Base-by-base conservation (phyloP, 2,113 vertebrate genomes). In the Phoxinus phoxinus region DNA sequence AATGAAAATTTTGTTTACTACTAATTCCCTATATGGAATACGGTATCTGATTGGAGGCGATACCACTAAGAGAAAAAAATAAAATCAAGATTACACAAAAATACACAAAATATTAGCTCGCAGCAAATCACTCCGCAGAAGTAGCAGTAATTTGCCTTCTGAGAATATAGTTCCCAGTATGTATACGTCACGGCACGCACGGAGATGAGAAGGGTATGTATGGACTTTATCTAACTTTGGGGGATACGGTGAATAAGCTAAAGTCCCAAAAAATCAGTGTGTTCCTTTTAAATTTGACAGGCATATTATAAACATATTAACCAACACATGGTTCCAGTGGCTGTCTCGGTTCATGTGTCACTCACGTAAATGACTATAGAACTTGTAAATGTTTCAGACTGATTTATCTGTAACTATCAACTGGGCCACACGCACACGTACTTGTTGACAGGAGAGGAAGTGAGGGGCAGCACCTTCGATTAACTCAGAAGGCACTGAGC, bases 401-500 rank as follows among this genome's bases (percentile, higher is more conserved):
- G 79, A 61, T 48, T 74, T 75, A 41, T 86, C 80, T 46, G 72
- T 27, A 51, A 61, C 53, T 74, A 46, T n/a, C 65, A 86, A 83
- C 30, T n/a, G 30, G 30, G 21, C 76, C 78, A 27, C 6, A 88
- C 63, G 46, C 71, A 51, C 83, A 85, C 30, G 82, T 78, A 15
- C 61, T 61, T 23, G 48, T 86, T 44, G 79, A 23, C 11, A 23
- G 72, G 56, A 81, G 61, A 61, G 41, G 0, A 83, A 81, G 51
- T 75, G 21, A 65, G 32, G 51, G 37, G 53, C 23, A 35, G 78
- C 27, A 59, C 58, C 67, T 32, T n/a, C 58, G 76, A 85, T 81
- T 77, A 80, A 75, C 78, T 85, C 63, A 51, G 53, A 84, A 80
- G 67, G 59, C 84, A 86, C 35, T 51, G 88, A 89, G 78, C 83